These are phyloP conservation scores for Papilio glaucus DNA, from an alignment of 1,140 invertebrate species.

Conservation along the genomic window DNA sequence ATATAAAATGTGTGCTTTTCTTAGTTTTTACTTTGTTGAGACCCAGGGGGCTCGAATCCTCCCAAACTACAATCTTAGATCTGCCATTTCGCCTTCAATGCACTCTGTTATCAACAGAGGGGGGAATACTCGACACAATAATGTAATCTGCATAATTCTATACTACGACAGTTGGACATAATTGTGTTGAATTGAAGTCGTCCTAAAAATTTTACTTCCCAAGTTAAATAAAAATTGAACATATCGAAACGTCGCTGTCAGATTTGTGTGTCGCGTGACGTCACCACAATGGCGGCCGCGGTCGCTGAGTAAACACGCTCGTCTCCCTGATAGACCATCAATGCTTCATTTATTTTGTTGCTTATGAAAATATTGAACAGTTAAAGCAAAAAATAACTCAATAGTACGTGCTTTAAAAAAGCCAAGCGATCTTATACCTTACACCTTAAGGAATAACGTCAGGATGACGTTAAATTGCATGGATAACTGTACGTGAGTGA, in stretches of 20 bases:
- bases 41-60: no score
- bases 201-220: not conserved
- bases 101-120: no score
- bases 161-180: no score
- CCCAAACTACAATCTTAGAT: no score
- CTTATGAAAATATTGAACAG: constrained; percentile 34
- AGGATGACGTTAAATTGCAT: not conserved
- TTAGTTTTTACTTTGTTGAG: no score
- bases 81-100: no score
- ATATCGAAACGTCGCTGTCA: constrained; percentile 24
- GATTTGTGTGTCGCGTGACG: constrained; percentile 13
- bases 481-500: constrained; percentile 37
- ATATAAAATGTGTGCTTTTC: no score
- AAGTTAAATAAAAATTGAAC: constrained; percentile 2
- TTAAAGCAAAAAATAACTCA: constrained; percentile 24
- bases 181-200: no score
- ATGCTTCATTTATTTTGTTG: constrained; percentile 39
- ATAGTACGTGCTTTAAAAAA: not conserved
- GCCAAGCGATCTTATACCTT: constrained; percentile 14
- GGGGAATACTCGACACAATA: no score
- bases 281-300: constrained; percentile 28
- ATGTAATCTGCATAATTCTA: no score
- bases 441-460: not conserved
- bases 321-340: constrained; percentile 24
- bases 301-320: constrained; percentile 32